Conservation (phyloP, 2,113 vertebrate species). For the Emydura subglobosa region DNA sequence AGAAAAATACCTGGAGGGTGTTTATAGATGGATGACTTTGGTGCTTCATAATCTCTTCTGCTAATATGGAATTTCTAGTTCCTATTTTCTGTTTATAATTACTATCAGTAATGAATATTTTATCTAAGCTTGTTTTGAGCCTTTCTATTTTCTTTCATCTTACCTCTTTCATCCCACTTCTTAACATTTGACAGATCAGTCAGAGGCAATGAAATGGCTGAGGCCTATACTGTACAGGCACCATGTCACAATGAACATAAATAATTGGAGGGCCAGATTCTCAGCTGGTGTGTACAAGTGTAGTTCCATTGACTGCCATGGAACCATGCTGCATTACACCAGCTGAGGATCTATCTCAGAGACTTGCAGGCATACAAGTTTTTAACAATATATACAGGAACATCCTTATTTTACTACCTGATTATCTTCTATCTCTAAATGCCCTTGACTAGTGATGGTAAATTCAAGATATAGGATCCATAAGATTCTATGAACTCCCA, state of each 20-base stretch:
- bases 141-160: constrained; percentile 72
- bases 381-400: neutral
- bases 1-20: constrained; percentile 54
- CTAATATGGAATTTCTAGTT: constrained; percentile 65
- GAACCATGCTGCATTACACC: neutral
- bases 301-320: neutral
- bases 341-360: neutral
- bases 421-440: neutral
- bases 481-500: neutral
- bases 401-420: neutral
- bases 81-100: constrained; percentile 76
- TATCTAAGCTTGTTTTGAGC: constrained; percentile 53
- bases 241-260: constrained; percentile 1
- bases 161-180: constrained; percentile 42
- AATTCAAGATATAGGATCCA: neutral
- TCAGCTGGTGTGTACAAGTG: accelerated
- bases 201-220: constrained; percentile 6
- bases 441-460: neutral
- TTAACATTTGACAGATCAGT: constrained; percentile 57
- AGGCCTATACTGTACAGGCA: neutral
- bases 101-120: constrained; percentile 79
- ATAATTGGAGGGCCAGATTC: neutral
- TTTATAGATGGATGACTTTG: constrained; percentile 39
- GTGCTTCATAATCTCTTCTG: constrained; percentile 53
- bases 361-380: neutral